A percentile compares a stretch with the other conserved stretches of the same genome.
phyloP scores from a whole-genome alignment of 1,140 invertebrate species.

The Thaumetopoea pityocampa region DNA sequence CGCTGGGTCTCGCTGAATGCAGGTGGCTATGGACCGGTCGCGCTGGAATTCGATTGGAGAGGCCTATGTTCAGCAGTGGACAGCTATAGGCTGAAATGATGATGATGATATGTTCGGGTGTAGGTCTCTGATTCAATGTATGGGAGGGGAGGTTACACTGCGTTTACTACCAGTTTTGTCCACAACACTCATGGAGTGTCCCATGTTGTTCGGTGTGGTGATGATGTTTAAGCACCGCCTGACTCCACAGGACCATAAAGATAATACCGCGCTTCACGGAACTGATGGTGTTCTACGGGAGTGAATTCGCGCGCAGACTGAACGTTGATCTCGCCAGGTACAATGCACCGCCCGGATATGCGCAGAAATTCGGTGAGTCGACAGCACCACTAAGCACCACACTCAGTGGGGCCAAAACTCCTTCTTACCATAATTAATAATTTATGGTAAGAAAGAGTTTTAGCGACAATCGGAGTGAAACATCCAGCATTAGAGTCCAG shows the following conservation, averaged over 20 bases:
- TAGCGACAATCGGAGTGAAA: background rate
- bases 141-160: no score
- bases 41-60: no score
- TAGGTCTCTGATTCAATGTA: no score
- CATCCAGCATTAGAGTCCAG: background rate
- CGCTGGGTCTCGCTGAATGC: no score
- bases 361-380: slow-evolving; percentile 22
- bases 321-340: slow-evolving; percentile 40
- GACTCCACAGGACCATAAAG: slow-evolving; percentile 62
- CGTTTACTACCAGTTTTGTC: no score
- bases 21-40: no score
- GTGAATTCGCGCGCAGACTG: slow-evolving; percentile 59
- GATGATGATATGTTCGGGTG: no score
- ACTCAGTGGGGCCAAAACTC: background rate
- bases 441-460: background rate
- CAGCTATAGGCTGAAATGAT: no score
- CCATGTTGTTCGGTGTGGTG: no score
- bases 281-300: slow-evolving; percentile 77
- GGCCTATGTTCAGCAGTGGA: no score
- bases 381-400: background rate
- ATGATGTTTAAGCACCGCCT: no score
- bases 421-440: background rate
- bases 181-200: no score
- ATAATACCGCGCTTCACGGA: slow-evolving; percentile 70
- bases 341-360: slow-evolving; percentile 23